A percentile compares a stretch with the other conserved stretches of the same genome.
These are phyloP conservation scores for Rhadina sibilatrix DNA, from an alignment of 2,113 vertebrate species.

Conservation along the genomic window DNA sequence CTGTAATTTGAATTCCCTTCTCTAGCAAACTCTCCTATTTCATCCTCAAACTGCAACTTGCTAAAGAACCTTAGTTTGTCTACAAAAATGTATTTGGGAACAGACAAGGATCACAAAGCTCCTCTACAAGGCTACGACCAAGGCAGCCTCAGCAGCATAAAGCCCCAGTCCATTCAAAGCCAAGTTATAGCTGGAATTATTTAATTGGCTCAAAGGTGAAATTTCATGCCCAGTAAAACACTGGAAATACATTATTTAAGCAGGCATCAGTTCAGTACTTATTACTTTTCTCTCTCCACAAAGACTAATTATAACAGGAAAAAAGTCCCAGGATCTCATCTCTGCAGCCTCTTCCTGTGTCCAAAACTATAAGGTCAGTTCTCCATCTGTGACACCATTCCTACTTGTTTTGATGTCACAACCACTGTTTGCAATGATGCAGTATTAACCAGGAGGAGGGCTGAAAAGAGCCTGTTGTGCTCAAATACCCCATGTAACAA, in stretches of 20 bases:
- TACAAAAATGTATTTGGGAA: constrained; percentile 19
- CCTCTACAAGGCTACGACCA: not conserved
- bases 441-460: not conserved
- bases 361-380: not conserved
- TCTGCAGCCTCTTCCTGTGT: not conserved
- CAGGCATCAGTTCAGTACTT: constrained; percentile 3
- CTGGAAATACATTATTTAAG: constrained; percentile 43
- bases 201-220: constrained; percentile 64
- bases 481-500: not conserved
- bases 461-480: not conserved
- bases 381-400: not conserved
- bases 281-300: not conserved
- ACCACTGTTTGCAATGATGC: not conserved
- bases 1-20: constrained; percentile 36
- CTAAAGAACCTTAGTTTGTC: constrained; percentile 20
- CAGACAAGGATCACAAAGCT: not conserved
- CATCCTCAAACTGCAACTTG: not conserved
- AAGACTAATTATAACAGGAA: constrained; percentile 19
- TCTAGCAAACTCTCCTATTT: constrained; percentile 35
- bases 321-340: not conserved
- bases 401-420: not conserved
- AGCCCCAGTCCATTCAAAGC: not conserved
- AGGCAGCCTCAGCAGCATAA: constrained; percentile 11
- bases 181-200: constrained; percentile 33
- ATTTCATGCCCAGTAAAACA: constrained; percentile 20